Evolutionary conservation across 2,797 vertebrate genomes (phyloP).

Genomic region (Oceanodroma leucorhoa): DNA sequence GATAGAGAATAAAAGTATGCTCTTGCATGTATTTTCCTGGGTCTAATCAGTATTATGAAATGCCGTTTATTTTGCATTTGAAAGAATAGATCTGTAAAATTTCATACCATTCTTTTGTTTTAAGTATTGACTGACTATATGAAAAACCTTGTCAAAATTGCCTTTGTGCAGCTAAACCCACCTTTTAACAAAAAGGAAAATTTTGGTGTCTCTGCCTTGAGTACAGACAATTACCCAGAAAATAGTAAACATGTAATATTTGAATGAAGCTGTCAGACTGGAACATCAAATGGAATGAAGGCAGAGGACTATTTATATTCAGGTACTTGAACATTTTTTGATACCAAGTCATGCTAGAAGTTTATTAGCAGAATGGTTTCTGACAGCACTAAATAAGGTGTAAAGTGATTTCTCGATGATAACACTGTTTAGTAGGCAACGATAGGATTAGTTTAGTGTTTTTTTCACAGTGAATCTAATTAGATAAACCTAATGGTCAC

Average conservation of each 20-base stretch:
- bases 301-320: neutral
- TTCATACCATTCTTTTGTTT: neutral
- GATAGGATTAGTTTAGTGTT: rapidly evolving
- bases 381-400: neutral
- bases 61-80: neutral
- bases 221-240: neutral
- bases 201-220: neutral
- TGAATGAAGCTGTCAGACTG: neutral
- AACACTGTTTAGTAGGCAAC: neutral
- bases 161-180: neutral
- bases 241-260: neutral
- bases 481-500: neutral
- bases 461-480: neutral
- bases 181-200: neutral
- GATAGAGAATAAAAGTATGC: neutral
- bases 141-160: neutral
- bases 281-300: neutral
- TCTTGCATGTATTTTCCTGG: neutral
- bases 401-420: neutral
- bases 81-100: neutral
- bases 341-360: neutral
- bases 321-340: neutral
- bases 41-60: neutral
- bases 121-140: neutral
- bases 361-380: neutral